phyloP scores from a whole-genome alignment of 2,797 vertebrate genomes.

The Mastacembelus armatus region DNA sequence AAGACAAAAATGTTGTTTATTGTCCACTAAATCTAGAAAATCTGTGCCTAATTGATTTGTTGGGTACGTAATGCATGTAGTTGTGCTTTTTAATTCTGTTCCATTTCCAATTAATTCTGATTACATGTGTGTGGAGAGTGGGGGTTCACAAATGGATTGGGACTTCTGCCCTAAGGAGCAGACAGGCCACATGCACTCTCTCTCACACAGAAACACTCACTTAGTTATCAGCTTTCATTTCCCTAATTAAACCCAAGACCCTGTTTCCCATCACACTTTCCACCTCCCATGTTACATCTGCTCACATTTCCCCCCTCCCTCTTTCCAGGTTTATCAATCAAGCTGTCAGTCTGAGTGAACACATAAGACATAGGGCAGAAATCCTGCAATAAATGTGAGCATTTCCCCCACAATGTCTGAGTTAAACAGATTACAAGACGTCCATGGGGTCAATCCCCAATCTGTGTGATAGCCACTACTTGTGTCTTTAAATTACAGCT shows the following conservation, averaged over 20 bases:
- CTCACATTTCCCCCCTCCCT: neutral
- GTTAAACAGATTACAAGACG: conserved; percentile 39
- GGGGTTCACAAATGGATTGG: conserved; percentile 14
- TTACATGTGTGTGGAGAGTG: neutral
- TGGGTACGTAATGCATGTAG: conserved; percentile 12
- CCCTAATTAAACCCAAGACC: conserved; percentile 56
- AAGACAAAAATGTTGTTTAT: neutral
- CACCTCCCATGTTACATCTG: conserved; percentile 4
- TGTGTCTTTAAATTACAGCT: conserved; percentile 28
- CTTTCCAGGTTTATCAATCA: conserved; percentile 18
- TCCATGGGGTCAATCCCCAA: conserved; percentile 20
- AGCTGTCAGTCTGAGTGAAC: conserved; percentile 11
- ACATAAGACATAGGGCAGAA: neutral
- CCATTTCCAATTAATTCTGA: conserved; percentile 22
- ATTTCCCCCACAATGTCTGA: conserved; percentile 16
- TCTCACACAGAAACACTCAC: conserved; percentile 32
- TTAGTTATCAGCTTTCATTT: conserved; percentile 66
- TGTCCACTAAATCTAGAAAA: conserved; percentile 14
- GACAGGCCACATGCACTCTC: conserved; percentile 31
- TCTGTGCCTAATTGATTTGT: conserved; percentile 19
- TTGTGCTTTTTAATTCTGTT: conserved; percentile 37
- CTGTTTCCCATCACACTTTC: conserved; percentile 6
- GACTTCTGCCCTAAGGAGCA: conserved; percentile 24
- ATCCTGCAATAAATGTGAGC: neutral
- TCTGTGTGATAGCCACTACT: conserved; percentile 27